These are phyloP conservation scores for Coleophora deauratella DNA, from an alignment of 2,888 invertebrate species.

Conservation along the genomic window DNA sequence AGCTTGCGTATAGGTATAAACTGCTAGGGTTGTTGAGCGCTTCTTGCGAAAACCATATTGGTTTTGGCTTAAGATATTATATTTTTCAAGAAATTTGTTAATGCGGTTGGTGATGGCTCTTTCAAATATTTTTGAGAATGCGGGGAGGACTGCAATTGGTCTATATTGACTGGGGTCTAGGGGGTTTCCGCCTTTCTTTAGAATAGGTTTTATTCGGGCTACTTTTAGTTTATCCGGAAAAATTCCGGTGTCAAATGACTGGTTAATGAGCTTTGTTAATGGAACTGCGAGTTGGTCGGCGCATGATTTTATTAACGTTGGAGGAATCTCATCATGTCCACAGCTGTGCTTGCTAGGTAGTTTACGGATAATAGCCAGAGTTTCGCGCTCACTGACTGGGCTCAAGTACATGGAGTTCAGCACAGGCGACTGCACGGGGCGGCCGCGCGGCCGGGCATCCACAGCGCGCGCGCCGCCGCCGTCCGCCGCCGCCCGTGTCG, in stretches of 20 bases:
- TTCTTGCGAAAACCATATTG: no score
- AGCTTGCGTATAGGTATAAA: no score
- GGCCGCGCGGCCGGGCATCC: no score
- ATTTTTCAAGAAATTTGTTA: neutral
- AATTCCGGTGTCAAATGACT: neutral
- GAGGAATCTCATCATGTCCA: neutral
- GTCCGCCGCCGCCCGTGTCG: neutral
- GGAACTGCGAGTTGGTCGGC: neutral
- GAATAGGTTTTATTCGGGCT: neutral
- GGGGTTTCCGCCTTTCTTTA: no score
- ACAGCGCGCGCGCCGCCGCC: no score
- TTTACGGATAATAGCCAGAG: neutral
- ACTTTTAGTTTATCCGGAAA: neutral
- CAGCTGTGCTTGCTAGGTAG: neutral
- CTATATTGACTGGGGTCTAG: neutral
- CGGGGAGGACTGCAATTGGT: neutral
- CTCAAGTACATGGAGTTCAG: neutral
- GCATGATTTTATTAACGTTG: neutral
- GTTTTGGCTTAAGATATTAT: no score
- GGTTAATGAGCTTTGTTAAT: neutral
- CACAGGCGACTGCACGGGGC: neutral
- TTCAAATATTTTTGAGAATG: neutral
- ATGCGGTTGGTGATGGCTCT: neutral
- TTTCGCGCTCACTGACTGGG: neutral
- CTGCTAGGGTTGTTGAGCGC: no score